Conservation (phyloP, 2,113 vertebrate genomes). For the Lophochroa leadbeateri region DNA sequence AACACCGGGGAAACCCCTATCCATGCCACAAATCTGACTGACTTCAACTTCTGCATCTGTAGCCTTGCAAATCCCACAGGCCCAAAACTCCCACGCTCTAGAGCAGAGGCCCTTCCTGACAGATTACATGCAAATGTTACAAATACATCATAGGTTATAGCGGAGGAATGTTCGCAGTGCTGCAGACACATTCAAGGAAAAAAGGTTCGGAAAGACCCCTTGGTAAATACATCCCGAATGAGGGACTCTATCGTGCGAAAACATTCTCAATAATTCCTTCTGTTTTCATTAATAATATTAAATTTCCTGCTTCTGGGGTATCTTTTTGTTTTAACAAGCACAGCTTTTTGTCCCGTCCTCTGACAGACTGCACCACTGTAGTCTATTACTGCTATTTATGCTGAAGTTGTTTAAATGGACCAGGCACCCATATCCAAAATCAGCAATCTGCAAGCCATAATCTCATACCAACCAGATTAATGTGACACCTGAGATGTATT, state of each 20-base stretch:
- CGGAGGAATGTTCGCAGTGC: not conserved
- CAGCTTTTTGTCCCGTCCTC: not conserved
- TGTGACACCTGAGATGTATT: slow-evolving; percentile 66
- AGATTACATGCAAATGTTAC: slow-evolving; percentile 51
- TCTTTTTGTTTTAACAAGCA: slow-evolving; percentile 45
- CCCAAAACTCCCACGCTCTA: slow-evolving; percentile 34
- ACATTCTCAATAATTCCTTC: slow-evolving; percentile 41
- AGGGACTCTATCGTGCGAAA: slow-evolving; percentile 23
- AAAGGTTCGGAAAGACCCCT: not conserved
- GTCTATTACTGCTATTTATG: slow-evolving; percentile 48
- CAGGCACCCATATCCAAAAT: slow-evolving; percentile 50
- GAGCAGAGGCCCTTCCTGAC: slow-evolving; percentile 23
- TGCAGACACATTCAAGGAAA: not conserved
- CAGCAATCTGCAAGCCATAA: slow-evolving; percentile 65
- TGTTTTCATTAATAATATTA: slow-evolving; percentile 68
- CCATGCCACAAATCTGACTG: slow-evolving; percentile 11
- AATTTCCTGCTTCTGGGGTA: slow-evolving; percentile 62
- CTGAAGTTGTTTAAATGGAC: slow-evolving; percentile 33
- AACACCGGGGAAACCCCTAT: not conserved
- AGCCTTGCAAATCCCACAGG: slow-evolving; percentile 19
- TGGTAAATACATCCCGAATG: not conserved
- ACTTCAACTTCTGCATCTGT: slow-evolving; percentile 47
- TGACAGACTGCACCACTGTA: not conserved
- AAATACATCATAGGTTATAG: slow-evolving; percentile 19
- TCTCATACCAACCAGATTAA: slow-evolving; percentile 58